phyloP scores from a whole-genome alignment of 2,888 invertebrate species.

The Nineta flava region DNA sequence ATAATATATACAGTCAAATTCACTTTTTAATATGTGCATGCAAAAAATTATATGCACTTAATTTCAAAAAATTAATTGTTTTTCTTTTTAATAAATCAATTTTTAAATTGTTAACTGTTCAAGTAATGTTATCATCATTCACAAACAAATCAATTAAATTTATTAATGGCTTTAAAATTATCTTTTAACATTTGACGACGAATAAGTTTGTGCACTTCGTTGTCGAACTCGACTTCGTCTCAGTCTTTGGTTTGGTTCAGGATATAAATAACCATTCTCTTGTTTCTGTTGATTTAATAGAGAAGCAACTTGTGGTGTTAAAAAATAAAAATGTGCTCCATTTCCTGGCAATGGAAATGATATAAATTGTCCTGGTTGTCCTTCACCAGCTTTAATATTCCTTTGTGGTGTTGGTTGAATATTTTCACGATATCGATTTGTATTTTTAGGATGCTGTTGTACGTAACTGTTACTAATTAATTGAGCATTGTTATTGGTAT shows the following conservation, averaged over 20 bases:
- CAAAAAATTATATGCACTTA: too few species aligned
- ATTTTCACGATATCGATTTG: constrained; percentile 12
- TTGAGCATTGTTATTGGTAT: not conserved
- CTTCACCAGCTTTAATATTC: constrained; percentile 25
- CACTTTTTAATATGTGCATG: too few species aligned
- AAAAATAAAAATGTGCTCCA: constrained; percentile 62
- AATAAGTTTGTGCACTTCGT: too few species aligned
- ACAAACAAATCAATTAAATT: not conserved
- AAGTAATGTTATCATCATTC: too few species aligned
- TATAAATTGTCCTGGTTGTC: constrained; percentile 44
- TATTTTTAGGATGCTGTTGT: constrained; percentile 11
- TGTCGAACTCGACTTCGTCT: constrained; percentile 10
- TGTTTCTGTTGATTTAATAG: constrained; percentile 20
- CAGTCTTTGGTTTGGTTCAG: constrained; percentile 18
- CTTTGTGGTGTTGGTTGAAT: constrained; percentile 15
- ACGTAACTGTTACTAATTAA: constrained; percentile 11
- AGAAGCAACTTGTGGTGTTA: constrained; percentile 48
- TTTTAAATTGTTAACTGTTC: too few species aligned
- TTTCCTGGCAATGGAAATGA: constrained; percentile 60
- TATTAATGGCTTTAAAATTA: not conserved
- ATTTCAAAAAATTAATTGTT: too few species aligned
- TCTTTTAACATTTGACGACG: too few species aligned
- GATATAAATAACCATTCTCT: constrained; percentile 16
- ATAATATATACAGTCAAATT: too few species aligned
- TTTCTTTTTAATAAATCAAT: too few species aligned